A percentile compares a stretch with the other conserved stretches of the same genome.
Evolutionary conservation across 2,113 vertebrate species (phyloP).

Genomic region (Arvicanthis niloticus): DNA sequence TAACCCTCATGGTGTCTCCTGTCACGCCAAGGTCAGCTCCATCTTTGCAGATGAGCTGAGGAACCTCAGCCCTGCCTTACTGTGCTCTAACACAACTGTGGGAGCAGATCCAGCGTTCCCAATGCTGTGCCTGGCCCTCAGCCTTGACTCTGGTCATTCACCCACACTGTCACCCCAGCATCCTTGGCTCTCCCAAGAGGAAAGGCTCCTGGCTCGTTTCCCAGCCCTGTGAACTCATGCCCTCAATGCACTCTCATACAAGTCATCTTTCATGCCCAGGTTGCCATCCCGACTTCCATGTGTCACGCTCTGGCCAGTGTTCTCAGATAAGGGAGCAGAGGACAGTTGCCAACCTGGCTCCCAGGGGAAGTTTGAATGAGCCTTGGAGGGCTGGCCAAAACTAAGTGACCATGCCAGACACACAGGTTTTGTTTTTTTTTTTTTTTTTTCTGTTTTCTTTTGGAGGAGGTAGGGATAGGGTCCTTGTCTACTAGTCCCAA

Average conservation of each 20-base stretch:
- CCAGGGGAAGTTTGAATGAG: neutral
- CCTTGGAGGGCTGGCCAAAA: neutral
- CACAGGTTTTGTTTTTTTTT: neutral
- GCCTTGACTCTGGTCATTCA: neutral
- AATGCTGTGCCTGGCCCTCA: fast-evolving
- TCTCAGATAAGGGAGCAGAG: conserved; percentile 56
- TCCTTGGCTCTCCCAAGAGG: neutral
- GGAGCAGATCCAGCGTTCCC: neutral
- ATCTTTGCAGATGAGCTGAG: neutral
- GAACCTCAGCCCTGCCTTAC: neutral
- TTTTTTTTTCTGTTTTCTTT: neutral
- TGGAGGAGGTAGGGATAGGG: fast-evolving
- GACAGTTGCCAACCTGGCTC: conserved; percentile 35
- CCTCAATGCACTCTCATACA: neutral
- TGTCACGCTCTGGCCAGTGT: neutral
- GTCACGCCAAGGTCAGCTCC: neutral
- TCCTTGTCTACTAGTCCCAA: neutral
- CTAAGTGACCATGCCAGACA: neutral
- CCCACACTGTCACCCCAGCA: neutral
- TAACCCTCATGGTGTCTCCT: neutral
- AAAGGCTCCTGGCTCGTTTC: neutral
- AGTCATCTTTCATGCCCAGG: neutral
- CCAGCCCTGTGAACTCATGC: neutral
- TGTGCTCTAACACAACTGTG: neutral
- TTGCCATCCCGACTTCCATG: neutral